These are phyloP conservation scores for Scyliorhinus canicula DNA, from an alignment of 2,797 vertebrate species.

Conservation along the genomic window DNA sequence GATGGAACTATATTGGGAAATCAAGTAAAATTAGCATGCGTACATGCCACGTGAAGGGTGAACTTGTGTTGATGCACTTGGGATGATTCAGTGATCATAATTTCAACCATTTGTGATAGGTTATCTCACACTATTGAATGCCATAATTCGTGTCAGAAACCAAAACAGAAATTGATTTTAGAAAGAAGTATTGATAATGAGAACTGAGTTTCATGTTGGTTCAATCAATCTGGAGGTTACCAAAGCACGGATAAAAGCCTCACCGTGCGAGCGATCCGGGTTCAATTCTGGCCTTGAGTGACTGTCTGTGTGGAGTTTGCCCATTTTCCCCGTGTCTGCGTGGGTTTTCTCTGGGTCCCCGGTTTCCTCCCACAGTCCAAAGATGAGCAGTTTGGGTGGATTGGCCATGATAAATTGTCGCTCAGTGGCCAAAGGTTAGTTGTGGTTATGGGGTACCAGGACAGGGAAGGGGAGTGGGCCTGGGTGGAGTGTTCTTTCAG, in stretches of 20 bases:
- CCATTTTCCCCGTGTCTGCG: no score
- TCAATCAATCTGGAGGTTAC: neutral
- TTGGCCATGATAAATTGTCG: no score
- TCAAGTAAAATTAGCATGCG: neutral
- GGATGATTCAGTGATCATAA: neutral
- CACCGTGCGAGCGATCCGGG: no score
- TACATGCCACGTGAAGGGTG: neutral
- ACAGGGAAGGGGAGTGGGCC: no score
- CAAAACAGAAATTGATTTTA: neutral
- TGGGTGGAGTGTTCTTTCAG: no score
- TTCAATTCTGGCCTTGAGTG: no score
- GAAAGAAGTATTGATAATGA: neutral
- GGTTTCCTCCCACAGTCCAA: no score
- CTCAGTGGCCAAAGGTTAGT: no score
- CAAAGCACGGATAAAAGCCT: neutral
- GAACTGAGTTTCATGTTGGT: neutral
- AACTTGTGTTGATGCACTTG: neutral
- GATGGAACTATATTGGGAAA: neutral
- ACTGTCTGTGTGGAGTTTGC: no score
- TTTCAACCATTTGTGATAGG: neutral
- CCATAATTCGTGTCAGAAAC: neutral
- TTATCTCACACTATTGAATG: neutral
- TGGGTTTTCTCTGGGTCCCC: no score
- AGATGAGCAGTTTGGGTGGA: no score
- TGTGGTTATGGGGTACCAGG: no score